Evolutionary conservation across 1,140 invertebrate species (phyloP).

Genomic region (Bilobella aurantiaca): DNA sequence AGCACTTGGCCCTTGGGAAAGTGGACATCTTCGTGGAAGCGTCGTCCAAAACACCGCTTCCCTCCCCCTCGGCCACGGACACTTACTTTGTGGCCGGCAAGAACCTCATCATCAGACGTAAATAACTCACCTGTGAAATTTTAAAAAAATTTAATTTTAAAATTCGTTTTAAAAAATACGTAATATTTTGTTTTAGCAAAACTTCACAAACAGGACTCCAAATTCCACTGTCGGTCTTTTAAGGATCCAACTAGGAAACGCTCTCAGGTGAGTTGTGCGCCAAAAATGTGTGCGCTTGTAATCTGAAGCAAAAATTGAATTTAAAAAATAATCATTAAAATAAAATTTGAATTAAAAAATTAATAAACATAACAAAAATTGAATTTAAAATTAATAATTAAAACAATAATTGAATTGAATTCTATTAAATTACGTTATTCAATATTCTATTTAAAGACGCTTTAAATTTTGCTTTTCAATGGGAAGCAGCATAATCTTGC

Average conservation of each 20-base stretch:
- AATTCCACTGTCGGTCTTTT: slow-evolving; percentile 40
- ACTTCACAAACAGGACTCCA: slow-evolving; percentile 42
- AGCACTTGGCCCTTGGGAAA: slow-evolving; percentile 49
- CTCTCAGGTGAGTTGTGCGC: slow-evolving; percentile 41
- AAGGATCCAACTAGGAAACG: slow-evolving; percentile 43
- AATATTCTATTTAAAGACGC: too few species aligned
- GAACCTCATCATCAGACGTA: slow-evolving; percentile 56
- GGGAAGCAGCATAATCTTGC: too few species aligned
- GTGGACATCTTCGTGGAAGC: slow-evolving; percentile 55
- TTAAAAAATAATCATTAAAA: neutral
- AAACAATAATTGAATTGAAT: too few species aligned
- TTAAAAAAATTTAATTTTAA: neutral
- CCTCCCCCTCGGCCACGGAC: slow-evolving; percentile 48
- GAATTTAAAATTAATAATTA: too few species aligned
- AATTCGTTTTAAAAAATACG: neutral
- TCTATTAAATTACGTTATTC: too few species aligned
- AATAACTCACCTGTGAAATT: neutral
- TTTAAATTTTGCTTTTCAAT: too few species aligned
- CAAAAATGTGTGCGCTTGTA: neutral
- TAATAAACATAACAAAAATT: too few species aligned
- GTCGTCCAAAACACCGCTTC: slow-evolving; percentile 50
- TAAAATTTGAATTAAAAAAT: too few species aligned
- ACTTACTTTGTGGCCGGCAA: slow-evolving; percentile 57
- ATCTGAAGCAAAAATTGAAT: neutral
- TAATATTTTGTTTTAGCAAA: slow-evolving; percentile 19